Base-by-base conservation (phyloP, 1,140 invertebrate species). In the Aphelenchoides besseyi region DNA sequence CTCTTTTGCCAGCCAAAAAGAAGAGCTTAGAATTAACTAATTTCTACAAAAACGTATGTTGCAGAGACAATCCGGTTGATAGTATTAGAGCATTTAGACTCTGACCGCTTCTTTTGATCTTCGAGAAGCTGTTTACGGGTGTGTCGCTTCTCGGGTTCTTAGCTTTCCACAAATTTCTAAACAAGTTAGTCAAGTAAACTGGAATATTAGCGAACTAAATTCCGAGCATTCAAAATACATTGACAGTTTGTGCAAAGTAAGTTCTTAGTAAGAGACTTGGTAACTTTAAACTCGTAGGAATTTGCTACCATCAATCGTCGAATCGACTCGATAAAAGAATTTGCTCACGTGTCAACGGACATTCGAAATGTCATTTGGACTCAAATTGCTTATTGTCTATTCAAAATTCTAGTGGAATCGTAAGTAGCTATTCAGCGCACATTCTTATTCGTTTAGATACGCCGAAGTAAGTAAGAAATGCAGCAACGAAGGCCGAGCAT, bases 161-260 rank as follows among this genome's bases (percentile, higher is more conserved):
- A 90, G 95, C 84, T 89, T 91, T 33, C 88, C 90, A 53, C 87
- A 89, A 37, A 89, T 94, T 62, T 86, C 96, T 5, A 87, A 89
- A 57, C 87, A 89, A n/a, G 96, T 98, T 90, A 70, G 70, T 1
- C 89, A 89, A 2, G 93, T 96, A 1, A 91, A 93, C 85, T 99
- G 95, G 95, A 94, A 97, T 84, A 90, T 97, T 0, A 86, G 85
- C 71, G 93, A 95, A 81, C 92, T 99, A 0, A 94, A 93, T 87
- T 94, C 92, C 28, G 92, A 97, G 78, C 95, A 98, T 83, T 96
- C 92, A 82, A 85, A 87, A 9, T 98, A 98, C 85, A 87, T 90
- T 9, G 89, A 90, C 76, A 77, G 84, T 37, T 76, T 89, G 33
- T 30, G 66, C 3, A 61, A 71, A 29, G 72, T 74, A 28, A 77